Base-by-base conservation (phyloP, 2,113 vertebrate genomes). In the Lampris megalopsis region DNA sequence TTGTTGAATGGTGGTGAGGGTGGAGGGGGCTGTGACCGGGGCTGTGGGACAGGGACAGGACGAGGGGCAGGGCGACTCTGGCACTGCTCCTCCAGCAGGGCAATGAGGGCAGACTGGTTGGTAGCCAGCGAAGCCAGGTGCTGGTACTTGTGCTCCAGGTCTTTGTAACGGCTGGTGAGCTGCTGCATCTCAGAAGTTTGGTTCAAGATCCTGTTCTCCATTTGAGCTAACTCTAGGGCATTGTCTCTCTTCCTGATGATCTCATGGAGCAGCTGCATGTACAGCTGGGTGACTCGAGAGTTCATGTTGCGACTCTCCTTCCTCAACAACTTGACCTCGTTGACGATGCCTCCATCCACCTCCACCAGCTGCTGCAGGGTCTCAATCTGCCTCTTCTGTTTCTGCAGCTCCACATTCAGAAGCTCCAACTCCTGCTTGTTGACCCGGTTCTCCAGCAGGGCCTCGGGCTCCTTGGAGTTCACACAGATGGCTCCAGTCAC, bases 301-400 rank as follows among this genome's bases (percentile, higher is more conserved):
- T 99, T 99, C 98, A 99, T 99, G 86, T 99, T 99, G 82, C 98
- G 95, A 77, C 97, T 99, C 89, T 99, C 98, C 90, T 99, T 99
- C 63, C 98, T 94, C 81, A 99, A 89, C 74, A 99, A 95, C 86
- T 99, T 99, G 65, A 99, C 97, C 91, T 99, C 98, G 0, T 97
- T 99, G 62, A 99, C 98, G 1, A 99, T 97, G 43, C 98, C 98
- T 0, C 98, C 98, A 1, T 99, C 98, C 68, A 99, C 97, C 88
- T 99, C 98, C 6, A 99, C 98, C 82, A 99, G 89, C 81, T 98
- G 97, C 92, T 99, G 98, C 71, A 99, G 92, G 5, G 95, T 96
- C 93, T 99, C 98, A 0, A 99, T 98, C 93, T 99, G 98, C 85
- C 96, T 94, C 92, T 99, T 99, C 88, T 99, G 98, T 92, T 98